phyloP scores from a whole-genome alignment of 2,797 vertebrate genomes.

The Pipistrellus kuhlii region DNA sequence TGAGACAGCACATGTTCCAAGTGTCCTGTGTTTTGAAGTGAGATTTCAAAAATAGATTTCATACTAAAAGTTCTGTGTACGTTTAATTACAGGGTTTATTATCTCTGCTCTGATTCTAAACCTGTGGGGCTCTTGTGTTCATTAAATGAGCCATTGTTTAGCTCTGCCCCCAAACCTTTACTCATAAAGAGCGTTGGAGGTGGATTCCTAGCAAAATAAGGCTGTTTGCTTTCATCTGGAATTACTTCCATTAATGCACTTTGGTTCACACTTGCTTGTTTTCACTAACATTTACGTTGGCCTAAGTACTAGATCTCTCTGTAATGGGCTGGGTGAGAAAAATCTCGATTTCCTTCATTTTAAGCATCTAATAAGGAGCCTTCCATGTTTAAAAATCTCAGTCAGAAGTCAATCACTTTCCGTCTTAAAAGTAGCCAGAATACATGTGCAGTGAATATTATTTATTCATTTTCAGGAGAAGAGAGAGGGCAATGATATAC shows the following conservation, averaged over 20 bases:
- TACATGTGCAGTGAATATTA: constrained; percentile 78
- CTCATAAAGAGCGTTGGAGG: constrained; percentile 66
- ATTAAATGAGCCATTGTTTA: constrained; percentile 82
- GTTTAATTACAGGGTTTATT: constrained; percentile 85
- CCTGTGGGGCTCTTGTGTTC: constrained; percentile 81
- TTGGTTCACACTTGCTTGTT: constrained; percentile 82
- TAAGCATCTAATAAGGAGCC: constrained; percentile 67
- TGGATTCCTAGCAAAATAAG: constrained; percentile 69
- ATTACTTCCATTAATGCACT: constrained; percentile 66
- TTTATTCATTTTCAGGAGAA: constrained; percentile 82
- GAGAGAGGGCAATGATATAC: constrained; percentile 78
- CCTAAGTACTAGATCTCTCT: constrained; percentile 68
- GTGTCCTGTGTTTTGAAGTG: constrained; percentile 89
- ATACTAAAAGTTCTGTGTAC: constrained; percentile 84
- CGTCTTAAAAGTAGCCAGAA: constrained; percentile 66
- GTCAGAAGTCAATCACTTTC: constrained; percentile 75
- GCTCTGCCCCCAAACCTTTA: neutral
- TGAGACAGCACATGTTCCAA: constrained; percentile 90
- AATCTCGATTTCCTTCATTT: constrained; percentile 80
- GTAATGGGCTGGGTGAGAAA: constrained; percentile 80
- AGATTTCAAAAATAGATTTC: constrained; percentile 88
- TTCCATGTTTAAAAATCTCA: constrained; percentile 36
- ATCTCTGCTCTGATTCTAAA: constrained; percentile 84
- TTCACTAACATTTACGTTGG: constrained; percentile 84
- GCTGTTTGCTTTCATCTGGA: constrained; percentile 77